phyloP scores from a whole-genome alignment of 1,140 invertebrate species.

The Danaus melanippus region DNA sequence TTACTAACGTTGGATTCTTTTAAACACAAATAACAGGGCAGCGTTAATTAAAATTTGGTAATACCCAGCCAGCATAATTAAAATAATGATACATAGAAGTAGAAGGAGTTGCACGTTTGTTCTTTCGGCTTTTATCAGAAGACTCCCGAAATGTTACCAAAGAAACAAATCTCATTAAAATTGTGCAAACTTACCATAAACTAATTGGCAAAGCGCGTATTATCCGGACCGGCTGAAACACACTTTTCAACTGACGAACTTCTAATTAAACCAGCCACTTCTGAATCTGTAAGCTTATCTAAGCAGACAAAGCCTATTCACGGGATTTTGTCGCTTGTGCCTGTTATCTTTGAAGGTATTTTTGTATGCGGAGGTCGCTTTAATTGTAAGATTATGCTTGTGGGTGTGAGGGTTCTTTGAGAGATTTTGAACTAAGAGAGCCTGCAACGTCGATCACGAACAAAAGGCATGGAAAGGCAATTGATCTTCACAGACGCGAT shows the following conservation, averaged over 20 bases:
- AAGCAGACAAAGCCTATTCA: slow-evolving; percentile 29
- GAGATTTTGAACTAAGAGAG: slow-evolving; percentile 52
- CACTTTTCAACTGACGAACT: slow-evolving; percentile 37
- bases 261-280: slow-evolving; percentile 48
- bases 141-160: slow-evolving; percentile 19
- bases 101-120: slow-evolving; percentile 8
- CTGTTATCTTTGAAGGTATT: slow-evolving; percentile 28
- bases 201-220: slow-evolving; percentile 51
- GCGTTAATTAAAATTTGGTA: too few species aligned
- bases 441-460: slow-evolving; percentile 48
- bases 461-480: slow-evolving; percentile 60
- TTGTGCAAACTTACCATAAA: slow-evolving; percentile 57
- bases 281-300: slow-evolving; percentile 35
- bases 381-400: slow-evolving; percentile 30
- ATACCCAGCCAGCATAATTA: slow-evolving; percentile 1
- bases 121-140: slow-evolving; percentile 18
- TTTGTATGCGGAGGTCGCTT: slow-evolving; percentile 28
- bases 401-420: slow-evolving; percentile 33
- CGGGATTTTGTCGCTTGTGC: slow-evolving; percentile 25
- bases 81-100: slow-evolving; percentile 1
- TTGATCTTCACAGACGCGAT: slow-evolving; percentile 59
- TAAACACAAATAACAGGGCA: too few species aligned
- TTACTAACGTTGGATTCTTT: too few species aligned
- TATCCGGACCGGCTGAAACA: slow-evolving; percentile 38
- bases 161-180: slow-evolving; percentile 61